phyloP scores from a whole-genome alignment of 2,797 vertebrate species.

The Gambelia wislizenii region DNA sequence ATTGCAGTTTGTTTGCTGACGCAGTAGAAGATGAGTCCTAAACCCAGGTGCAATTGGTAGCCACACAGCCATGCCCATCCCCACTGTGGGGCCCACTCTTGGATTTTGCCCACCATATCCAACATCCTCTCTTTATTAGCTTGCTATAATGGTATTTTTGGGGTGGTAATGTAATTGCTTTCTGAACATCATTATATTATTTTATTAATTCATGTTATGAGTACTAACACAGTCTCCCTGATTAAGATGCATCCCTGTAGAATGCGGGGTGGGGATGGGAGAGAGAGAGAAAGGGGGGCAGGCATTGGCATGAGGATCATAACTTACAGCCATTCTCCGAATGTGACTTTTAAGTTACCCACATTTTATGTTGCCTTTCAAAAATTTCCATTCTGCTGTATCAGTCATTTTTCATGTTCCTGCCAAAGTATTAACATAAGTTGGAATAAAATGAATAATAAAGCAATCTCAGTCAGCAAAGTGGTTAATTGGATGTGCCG shows the following conservation, averaged over 20 bases:
- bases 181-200: slow-evolving; percentile 18
- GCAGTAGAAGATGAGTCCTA: background rate
- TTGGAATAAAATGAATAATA: slow-evolving; percentile 79
- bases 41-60: background rate
- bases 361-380: slow-evolving; percentile 70
- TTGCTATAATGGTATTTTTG: background rate
- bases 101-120: no score
- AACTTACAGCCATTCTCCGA: slow-evolving; percentile 56
- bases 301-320: slow-evolving; percentile 10
- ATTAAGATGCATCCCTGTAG: slow-evolving; percentile 37
- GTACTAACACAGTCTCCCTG: slow-evolving; percentile 32
- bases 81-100: background rate
- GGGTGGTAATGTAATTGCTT: slow-evolving; percentile 13
- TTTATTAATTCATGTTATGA: slow-evolving; percentile 39
- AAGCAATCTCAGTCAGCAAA: slow-evolving; percentile 79
- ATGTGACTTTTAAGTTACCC: slow-evolving; percentile 56
- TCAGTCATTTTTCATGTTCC: slow-evolving; percentile 75
- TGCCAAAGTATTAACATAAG: slow-evolving; percentile 76
- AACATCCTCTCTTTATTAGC: background rate
- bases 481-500: slow-evolving; percentile 80
- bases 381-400: slow-evolving; percentile 71
- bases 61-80: background rate
- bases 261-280: slow-evolving; percentile 3
- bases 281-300: background rate
- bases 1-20: background rate